Evolutionary conservation across 2,113 vertebrate species (phyloP).

Genomic region (Macroglossus sobrinus): DNA sequence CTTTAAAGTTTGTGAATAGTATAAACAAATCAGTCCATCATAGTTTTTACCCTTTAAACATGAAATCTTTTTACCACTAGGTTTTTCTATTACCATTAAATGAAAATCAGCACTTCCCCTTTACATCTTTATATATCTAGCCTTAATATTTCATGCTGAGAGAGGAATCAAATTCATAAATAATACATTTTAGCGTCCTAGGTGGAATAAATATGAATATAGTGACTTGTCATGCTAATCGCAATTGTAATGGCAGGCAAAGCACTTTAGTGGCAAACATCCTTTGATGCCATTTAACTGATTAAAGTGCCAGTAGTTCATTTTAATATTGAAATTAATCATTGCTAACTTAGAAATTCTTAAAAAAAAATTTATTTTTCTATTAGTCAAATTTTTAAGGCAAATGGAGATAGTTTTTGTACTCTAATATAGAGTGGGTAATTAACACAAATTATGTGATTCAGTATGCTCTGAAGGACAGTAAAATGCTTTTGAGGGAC

Average conservation of each 20-base stretch:
- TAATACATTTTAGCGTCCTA: conserved; percentile 76
- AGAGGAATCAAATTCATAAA: conserved; percentile 78
- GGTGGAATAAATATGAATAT: conserved; percentile 70
- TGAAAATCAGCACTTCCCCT: conserved; percentile 64
- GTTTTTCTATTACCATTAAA: conserved; percentile 47
- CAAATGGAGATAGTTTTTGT: background rate
- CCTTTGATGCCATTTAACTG: conserved; percentile 34
- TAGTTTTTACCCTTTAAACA: conserved; percentile 37
- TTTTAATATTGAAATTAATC: conserved; percentile 49
- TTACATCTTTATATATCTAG: conserved; percentile 56
- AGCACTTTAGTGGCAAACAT: conserved; percentile 53
- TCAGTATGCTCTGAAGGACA: background rate
- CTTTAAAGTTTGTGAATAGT: conserved; percentile 58
- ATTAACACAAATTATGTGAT: background rate
- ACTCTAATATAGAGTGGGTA: background rate
- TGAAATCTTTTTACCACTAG: conserved; percentile 47
- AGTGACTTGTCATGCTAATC: conserved; percentile 62
- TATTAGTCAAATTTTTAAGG: background rate
- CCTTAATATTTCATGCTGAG: conserved; percentile 80
- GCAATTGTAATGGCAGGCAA: conserved; percentile 39
- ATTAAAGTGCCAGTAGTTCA: conserved; percentile 64
- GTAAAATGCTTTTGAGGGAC: background rate
- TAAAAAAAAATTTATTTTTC: background rate
- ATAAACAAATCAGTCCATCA: conserved; percentile 39
- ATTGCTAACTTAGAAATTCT: conserved; percentile 53